Base-by-base conservation (phyloP, 1,140 invertebrate genomes). In the Drosophila nasuta region DNA sequence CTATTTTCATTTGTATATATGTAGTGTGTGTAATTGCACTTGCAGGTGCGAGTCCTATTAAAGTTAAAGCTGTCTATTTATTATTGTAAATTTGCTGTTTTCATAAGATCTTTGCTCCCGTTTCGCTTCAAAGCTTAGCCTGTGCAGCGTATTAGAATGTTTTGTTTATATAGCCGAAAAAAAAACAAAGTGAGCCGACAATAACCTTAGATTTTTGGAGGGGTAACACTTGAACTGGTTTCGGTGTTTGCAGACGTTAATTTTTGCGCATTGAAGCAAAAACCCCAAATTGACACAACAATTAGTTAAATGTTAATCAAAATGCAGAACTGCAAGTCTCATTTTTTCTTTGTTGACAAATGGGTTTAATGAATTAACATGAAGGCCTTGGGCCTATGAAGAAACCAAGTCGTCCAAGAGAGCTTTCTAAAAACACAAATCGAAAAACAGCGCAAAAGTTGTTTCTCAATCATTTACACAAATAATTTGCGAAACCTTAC, bases 31-130 rank as follows among this genome's bases (percentile, higher is more conserved):
- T 46, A 66, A 43, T 60, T 68, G 71, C 35, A 28, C 20, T 30
- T 20, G 3, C 13, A 5, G 13, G 38, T 45, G 46, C 45, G 64
- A 83, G 58, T 88, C 85, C 83, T 88, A 87, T 88, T 87, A 88
- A 87, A 87, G 46, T 71, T 82, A 78, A 83, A 83, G 63, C 77
- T 68, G 66, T 79, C 59, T 89, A 88, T 83, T 88, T 89, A 88
- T 88, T 89, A 41, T 73, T 78, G 17, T 45, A 74, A 81, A 54
- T 52, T 52, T 46, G 10, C 73, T 45, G 45, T 65, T 35, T 33
- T 35, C 15, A 15, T 30, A 52, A 41, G 1, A 41, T 35, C 11
- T 35, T 45, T 46, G 28, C 25, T 33, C 49, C 51, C 35, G 45
- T 43, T 38, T 38, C 6, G 51, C 5, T 17, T 46, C 3, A 20